Percentiles rank a stretch among this genome's conserved stretches.
These are phyloP conservation scores for Heterodera schachtii DNA, from an alignment of 1,140 invertebrate species.

Conservation along the genomic window DNA sequence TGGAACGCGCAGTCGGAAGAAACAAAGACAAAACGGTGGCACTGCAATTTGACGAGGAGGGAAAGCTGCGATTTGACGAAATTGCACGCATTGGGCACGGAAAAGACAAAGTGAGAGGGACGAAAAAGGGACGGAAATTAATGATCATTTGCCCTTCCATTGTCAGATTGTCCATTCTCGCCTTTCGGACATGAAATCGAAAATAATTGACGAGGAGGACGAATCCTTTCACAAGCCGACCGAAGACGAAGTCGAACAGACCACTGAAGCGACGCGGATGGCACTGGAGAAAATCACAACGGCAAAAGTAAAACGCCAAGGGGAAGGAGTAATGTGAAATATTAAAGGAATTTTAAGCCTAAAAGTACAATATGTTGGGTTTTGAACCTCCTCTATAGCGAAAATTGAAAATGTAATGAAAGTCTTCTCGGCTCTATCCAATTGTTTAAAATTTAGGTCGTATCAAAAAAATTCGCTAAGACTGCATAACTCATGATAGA, in stretches of 20 bases:
- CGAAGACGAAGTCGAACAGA: conserved; percentile 81
- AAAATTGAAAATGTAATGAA: no score
- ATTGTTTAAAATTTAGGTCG: no score
- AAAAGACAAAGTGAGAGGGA: conserved; percentile 81
- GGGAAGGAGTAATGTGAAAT: background rate
- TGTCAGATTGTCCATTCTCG: conserved; percentile 89
- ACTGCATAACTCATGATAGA: no score
- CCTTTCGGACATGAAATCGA: conserved; percentile 85
- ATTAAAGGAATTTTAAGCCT: conserved; percentile 32
- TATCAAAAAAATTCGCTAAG: no score
- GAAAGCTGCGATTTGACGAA: conserved; percentile 93
- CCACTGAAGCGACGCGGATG: conserved; percentile 74
- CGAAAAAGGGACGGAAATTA: background rate
- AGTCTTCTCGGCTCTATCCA: no score
- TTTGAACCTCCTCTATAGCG: no score
- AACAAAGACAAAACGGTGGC: conserved; percentile 81
- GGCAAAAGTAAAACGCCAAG: conserved; percentile 42
- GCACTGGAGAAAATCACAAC: conserved; percentile 65
- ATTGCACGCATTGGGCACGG: conserved; percentile 90
- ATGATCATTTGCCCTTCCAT: background rate
- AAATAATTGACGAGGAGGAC: conserved; percentile 87
- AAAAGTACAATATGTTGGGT: no score
- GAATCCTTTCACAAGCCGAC: conserved; percentile 81
- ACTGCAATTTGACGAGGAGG: conserved; percentile 82
- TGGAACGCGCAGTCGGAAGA: conserved; percentile 68